phyloP scores from a whole-genome alignment of 2,888 invertebrate species.

The Melikaiella ostensackeni region DNA sequence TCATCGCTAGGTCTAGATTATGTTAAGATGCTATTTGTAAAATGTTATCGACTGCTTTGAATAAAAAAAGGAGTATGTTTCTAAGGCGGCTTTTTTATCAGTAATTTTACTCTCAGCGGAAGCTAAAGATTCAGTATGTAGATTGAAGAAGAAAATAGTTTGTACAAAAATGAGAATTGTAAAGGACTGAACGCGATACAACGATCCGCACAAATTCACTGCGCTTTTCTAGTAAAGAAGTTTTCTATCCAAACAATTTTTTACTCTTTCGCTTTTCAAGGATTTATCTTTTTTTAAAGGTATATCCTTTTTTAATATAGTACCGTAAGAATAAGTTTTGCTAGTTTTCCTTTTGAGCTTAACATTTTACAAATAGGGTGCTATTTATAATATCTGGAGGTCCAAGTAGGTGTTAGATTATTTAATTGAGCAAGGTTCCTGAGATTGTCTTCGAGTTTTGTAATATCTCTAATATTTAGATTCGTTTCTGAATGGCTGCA shows the following conservation, averaged over 20 bases:
- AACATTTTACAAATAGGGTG: conserved; percentile 60
- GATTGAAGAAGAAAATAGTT: conserved; percentile 46
- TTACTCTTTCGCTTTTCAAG: neutral
- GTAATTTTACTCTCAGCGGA: neutral
- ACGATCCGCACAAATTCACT: conserved; percentile 50
- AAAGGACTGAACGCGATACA: conserved; percentile 32
- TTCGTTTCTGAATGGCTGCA: neutral
- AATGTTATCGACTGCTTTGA: conserved; percentile 62
- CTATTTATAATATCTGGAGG: conserved; percentile 57
- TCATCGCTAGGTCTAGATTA: conserved; percentile 54
- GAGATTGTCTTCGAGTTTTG: conserved; percentile 51
- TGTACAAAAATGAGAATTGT: conserved; percentile 46
- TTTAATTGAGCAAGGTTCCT: conserved; percentile 60
- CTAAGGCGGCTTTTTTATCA: conserved; percentile 18
- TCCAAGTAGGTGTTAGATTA: conserved; percentile 59
- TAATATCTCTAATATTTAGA: conserved; percentile 1
- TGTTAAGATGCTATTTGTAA: conserved; percentile 64
- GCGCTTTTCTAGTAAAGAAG: neutral
- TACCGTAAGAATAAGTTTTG: too few species aligned
- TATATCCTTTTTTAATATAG: conserved; percentile 40
- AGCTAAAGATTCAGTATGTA: conserved; percentile 45
- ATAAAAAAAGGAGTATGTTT: conserved; percentile 48
- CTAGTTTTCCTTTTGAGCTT: neutral
- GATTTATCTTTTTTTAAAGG: conserved; percentile 34
- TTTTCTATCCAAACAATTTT: neutral